Percentiles rank a stretch among this genome's conserved stretches.
phyloP scores from a whole-genome alignment of 2,113 vertebrate species.

The Leptodactylus fuscus region DNA sequence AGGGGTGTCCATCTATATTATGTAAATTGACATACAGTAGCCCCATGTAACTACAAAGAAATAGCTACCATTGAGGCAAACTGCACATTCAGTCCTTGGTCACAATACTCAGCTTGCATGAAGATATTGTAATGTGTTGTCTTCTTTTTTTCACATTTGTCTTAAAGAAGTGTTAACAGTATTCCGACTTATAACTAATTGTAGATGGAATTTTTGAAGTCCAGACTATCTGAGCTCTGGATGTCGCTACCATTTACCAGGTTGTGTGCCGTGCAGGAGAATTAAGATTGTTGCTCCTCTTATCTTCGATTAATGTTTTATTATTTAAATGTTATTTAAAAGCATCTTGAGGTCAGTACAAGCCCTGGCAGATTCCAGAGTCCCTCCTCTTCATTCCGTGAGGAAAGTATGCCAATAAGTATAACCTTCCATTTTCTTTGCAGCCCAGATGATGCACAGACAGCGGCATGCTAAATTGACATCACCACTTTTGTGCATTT shows the following conservation, averaged over 20 bases:
- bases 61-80: too few relatives aligned
- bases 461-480: background rate
- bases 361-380: background rate
- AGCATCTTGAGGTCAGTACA: constrained; percentile 33
- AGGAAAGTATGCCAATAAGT: background rate
- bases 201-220: background rate
- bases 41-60: too few relatives aligned
- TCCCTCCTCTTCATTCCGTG: background rate
- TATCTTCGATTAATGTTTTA: constrained; percentile 26
- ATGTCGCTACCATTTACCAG: background rate
- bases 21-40: too few relatives aligned
- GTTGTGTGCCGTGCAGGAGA: background rate
- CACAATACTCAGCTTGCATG: too few relatives aligned
- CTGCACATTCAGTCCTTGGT: too few relatives aligned
- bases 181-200: too few relatives aligned
- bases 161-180: too few relatives aligned
- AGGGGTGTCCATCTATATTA: too few relatives aligned
- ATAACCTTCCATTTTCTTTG: background rate
- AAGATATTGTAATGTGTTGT: too few relatives aligned
- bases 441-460: background rate
- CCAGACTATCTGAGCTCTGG: background rate
- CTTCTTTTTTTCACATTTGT: too few relatives aligned
- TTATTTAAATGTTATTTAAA: constrained; percentile 51
- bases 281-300: background rate
- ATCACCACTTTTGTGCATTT: background rate